These are phyloP conservation scores for Monopterus albus DNA, from an alignment of 2,113 vertebrate genomes.

Conservation along the genomic window DNA sequence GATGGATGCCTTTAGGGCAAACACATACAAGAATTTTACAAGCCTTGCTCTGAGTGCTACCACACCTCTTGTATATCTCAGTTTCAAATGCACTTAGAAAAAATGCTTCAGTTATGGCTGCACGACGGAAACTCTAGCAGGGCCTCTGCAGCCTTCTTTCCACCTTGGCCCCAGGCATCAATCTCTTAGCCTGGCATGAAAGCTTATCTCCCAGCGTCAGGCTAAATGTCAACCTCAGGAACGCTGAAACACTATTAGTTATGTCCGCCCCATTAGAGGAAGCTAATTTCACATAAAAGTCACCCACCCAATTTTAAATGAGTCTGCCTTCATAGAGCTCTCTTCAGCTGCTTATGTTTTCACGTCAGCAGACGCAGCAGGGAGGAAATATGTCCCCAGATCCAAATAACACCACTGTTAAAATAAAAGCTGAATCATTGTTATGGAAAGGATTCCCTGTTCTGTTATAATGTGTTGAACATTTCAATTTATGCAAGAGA, in stretches of 20 bases:
- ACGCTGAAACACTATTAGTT: conserved; percentile 66
- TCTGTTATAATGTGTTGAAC: conserved; percentile 20
- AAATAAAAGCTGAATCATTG: conserved; percentile 38
- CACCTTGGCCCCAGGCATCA: conserved; percentile 35
- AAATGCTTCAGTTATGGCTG: conserved; percentile 41
- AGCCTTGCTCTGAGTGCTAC: conserved; percentile 1
- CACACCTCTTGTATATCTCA: conserved; percentile 38
- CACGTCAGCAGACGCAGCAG: conserved; percentile 42
- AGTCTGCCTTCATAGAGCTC: conserved; percentile 33
- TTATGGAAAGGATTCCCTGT: conserved; percentile 10
- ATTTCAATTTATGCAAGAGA: neutral
- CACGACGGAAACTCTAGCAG: conserved; percentile 11
- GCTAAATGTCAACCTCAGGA: conserved; percentile 68
- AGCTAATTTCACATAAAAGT: conserved; percentile 69
- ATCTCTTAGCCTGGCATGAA: conserved; percentile 52
- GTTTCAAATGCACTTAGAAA: conserved; percentile 44
- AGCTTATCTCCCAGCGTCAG: conserved; percentile 62
- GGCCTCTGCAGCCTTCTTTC: conserved; percentile 17
- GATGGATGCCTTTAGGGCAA: conserved; percentile 42
- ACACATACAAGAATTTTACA: conserved; percentile 26
- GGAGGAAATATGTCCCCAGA: conserved; percentile 46
- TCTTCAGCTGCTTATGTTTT: conserved; percentile 29
- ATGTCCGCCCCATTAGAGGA: conserved; percentile 58
- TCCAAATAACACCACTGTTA: conserved; percentile 45
- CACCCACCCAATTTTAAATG: conserved; percentile 62